Base-by-base conservation (phyloP, 1,140 invertebrate genomes). In the Pogonus chalceus region DNA sequence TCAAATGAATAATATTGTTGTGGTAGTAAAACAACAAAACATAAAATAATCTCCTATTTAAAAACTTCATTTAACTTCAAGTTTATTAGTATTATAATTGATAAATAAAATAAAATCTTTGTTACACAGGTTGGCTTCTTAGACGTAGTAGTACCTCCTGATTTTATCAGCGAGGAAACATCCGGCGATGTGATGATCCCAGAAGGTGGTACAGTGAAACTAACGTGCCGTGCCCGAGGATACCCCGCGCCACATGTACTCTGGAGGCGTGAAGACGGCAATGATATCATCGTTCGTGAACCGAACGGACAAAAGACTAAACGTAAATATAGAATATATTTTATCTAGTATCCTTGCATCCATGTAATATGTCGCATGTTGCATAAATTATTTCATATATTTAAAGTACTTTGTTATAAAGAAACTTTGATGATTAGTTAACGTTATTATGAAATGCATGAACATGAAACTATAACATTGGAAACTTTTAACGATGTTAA, bases 241-340 rank as follows among this genome's bases (percentile, higher is more conserved):
- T 85, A 87, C 68, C 92, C 92, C 0, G 71, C 75, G 39, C 92
- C 92, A 1, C 81, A 85, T 61, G 82, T 96, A 43, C 83, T 81
- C 53, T 97, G 92, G 92, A 78, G 85, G 47, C 72, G 89, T 52
- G 90, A 92, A 74, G 88, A 92, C 69, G 83, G 83, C 47, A 77
- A 77, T 56, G 83, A 89, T 60, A 88, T 95, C 58, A 78, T 88
- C 21, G 78, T 91, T 35, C 60, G 60, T 46, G 65, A 68, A 31
- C 62, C 63, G 16, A 20, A 57, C 20, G 61, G 60, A 47, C 37
- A 47, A 21, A 61, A 62, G 54, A 59, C 58, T 18, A 59, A 53
- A 62, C 61, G 65, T 65, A 60, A 54, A 50, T 52, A 31, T 31
- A 7, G 14, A n/a, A n/a, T n/a, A n/a, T n/a, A n/a, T n/a, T n/a